A percentile compares a stretch with the other conserved stretches of the same genome.
Conservation (phyloP, 2,797 vertebrate genomes). For the Cygnus olor region DNA sequence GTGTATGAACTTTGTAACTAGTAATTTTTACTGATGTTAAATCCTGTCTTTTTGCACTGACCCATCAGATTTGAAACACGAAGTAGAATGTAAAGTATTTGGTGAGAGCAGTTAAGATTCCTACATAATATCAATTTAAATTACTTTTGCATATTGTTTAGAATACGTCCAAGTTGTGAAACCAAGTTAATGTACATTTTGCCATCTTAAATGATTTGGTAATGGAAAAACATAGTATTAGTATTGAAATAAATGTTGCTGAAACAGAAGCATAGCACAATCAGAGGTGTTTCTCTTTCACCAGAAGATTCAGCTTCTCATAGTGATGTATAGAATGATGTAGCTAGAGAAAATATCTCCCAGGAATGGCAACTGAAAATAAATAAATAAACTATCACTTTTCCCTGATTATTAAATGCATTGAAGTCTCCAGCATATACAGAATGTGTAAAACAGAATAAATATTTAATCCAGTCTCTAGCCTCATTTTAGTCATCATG, state of each 20-base stretch:
- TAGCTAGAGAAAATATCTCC: neutral
- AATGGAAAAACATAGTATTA: neutral
- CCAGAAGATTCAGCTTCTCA: neutral
- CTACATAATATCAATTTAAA: neutral
- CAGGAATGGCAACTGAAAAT: neutral
- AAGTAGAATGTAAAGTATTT: neutral
- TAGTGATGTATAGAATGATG: neutral
- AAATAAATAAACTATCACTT: neutral
- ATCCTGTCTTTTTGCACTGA: neutral
- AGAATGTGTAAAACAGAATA: neutral
- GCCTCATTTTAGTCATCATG: neutral
- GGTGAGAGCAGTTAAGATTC: neutral
- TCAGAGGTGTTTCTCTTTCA: neutral
- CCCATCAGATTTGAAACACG: neutral
- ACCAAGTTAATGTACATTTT: neutral
- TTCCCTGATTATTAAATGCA: neutral
- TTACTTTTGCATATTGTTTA: neutral
- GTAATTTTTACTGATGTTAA: neutral
- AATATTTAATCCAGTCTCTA: neutral
- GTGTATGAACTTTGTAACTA: neutral
- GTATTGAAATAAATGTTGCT: neutral
- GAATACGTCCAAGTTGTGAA: neutral
- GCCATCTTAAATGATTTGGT: neutral
- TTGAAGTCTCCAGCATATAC: neutral
- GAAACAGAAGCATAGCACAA: neutral